Evolutionary conservation across 2,797 vertebrate genomes (phyloP).

Genomic region (Crenuchus spilurus): DNA sequence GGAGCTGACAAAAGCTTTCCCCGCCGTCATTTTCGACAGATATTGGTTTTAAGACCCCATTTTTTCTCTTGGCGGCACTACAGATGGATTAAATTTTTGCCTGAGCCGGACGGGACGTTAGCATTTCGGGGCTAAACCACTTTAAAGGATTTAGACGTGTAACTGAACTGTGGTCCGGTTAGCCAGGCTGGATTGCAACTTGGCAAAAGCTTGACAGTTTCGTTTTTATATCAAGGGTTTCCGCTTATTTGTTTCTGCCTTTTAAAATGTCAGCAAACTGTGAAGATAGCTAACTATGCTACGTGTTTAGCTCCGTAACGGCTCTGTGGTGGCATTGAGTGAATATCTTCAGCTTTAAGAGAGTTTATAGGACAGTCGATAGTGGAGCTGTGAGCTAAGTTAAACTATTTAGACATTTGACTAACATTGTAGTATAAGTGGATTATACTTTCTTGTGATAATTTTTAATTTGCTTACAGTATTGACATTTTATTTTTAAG

Average conservation of each 20-base stretch:
- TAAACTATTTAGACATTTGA: not conserved
- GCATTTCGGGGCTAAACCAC: not conserved
- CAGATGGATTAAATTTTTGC: constrained; percentile 1
- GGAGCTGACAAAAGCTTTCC: constrained; percentile 1
- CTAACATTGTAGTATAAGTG: not conserved
- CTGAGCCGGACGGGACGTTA: constrained; percentile 5
- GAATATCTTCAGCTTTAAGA: not conserved
- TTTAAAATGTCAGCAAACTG: not conserved
- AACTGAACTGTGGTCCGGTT: constrained; percentile 42
- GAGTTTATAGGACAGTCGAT: constrained; percentile 2
- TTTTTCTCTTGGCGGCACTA: not conserved
- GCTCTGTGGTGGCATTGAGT: not conserved
- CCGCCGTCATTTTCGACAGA: not conserved
- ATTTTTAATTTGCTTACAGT: too few relatives aligned
- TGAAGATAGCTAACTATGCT: not conserved
- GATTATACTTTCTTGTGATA: not conserved
- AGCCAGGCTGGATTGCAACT: constrained; percentile 41
- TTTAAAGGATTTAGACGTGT: not conserved
- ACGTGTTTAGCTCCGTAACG: not conserved
- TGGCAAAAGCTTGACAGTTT: constrained; percentile 35
- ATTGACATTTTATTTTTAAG: too few relatives aligned
- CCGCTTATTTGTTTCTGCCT: too few relatives aligned
- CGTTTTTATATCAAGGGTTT: not conserved
- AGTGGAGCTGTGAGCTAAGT: not conserved
- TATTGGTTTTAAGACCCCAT: not conserved